Conservation (phyloP, 2,797 vertebrate species). For the Danio choprae region DNA sequence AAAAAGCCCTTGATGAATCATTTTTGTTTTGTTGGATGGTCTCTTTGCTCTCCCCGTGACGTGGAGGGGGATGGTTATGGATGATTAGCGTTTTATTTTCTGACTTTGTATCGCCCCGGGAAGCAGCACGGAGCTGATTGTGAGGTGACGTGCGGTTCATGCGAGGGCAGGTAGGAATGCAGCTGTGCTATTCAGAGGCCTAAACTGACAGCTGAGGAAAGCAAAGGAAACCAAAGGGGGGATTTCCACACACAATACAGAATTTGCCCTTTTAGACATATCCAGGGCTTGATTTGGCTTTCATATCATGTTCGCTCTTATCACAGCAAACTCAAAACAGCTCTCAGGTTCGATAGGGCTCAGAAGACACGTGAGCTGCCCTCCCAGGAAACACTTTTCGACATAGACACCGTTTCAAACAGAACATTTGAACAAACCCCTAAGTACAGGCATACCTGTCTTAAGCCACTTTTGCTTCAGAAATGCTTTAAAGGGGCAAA, state of each 20-base stretch:
- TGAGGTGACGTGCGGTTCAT: constrained; percentile 30
- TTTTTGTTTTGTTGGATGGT: constrained; percentile 58
- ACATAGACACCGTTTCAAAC: neutral
- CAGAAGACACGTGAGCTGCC: neutral
- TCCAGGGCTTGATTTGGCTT: constrained; percentile 15
- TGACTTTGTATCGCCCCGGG: constrained; percentile 30
- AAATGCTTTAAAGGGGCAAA: too few species aligned
- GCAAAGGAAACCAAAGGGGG: constrained; percentile 2
- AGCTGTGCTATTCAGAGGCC: constrained; percentile 42
- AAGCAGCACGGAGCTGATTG: constrained; percentile 40
- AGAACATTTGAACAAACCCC: too few species aligned
- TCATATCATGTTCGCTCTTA: neutral
- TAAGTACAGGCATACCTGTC: too few species aligned
- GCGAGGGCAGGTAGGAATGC: constrained; percentile 25
- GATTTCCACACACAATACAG: constrained; percentile 16
- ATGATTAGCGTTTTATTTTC: constrained; percentile 52
- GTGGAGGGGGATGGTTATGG: constrained; percentile 28
- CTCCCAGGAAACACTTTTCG: neutral
- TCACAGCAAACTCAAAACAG: neutral
- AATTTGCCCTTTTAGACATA: constrained; percentile 24
- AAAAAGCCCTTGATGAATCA: constrained; percentile 56
- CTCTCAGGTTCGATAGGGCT: neutral
- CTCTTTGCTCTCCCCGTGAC: constrained; percentile 36
- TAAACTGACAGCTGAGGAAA: constrained; percentile 19
- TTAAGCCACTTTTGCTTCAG: too few species aligned